These are phyloP conservation scores for Hirtodrosophila trivittata DNA, from an alignment of 2,888 invertebrate genomes.

Conservation along the genomic window DNA sequence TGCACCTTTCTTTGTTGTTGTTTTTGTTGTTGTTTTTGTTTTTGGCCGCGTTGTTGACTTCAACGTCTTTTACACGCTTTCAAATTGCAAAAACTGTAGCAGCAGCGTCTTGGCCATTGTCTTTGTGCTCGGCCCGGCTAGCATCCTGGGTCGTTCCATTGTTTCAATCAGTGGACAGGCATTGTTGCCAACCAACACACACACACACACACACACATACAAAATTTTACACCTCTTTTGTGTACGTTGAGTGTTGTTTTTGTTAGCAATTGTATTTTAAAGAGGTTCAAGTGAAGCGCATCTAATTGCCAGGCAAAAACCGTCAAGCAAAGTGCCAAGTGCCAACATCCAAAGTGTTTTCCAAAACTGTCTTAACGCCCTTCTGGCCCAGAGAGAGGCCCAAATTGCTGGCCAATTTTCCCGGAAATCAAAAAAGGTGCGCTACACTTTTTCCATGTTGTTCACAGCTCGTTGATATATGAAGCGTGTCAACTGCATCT, in stretches of 20 bases:
- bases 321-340: slow-evolving; percentile 5
- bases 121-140: slow-evolving; percentile 22
- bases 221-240: slow-evolving; percentile 77
- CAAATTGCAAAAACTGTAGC: slow-evolving; percentile 69
- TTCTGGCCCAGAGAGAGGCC: slow-evolving; percentile 11
- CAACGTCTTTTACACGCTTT: slow-evolving; percentile 60
- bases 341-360: slow-evolving; percentile 58
- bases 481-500: slow-evolving; percentile 78
- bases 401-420: slow-evolving; percentile 47
- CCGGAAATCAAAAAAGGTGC: slow-evolving; percentile 73
- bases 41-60: slow-evolving; percentile 42
- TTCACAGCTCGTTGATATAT: slow-evolving; percentile 61
- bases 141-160: slow-evolving; percentile 69
- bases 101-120: slow-evolving; percentile 62
- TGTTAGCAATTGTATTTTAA: slow-evolving; percentile 75
- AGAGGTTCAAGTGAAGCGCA: slow-evolving; percentile 79
- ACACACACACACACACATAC: slow-evolving; percentile 35
- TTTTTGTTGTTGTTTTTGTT: slow-evolving; percentile 23
- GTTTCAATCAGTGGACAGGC: slow-evolving; percentile 74
- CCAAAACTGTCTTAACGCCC: slow-evolving; percentile 67
- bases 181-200: slow-evolving; percentile 70
- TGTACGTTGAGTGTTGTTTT: slow-evolving; percentile 49
- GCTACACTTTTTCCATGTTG: slow-evolving; percentile 25
- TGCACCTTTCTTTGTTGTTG: slow-evolving; percentile 36
- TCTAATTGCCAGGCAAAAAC: slow-evolving; percentile 70